These are phyloP conservation scores for Carassius carassius DNA, from an alignment of 2,113 vertebrate genomes.

Conservation along the genomic window DNA sequence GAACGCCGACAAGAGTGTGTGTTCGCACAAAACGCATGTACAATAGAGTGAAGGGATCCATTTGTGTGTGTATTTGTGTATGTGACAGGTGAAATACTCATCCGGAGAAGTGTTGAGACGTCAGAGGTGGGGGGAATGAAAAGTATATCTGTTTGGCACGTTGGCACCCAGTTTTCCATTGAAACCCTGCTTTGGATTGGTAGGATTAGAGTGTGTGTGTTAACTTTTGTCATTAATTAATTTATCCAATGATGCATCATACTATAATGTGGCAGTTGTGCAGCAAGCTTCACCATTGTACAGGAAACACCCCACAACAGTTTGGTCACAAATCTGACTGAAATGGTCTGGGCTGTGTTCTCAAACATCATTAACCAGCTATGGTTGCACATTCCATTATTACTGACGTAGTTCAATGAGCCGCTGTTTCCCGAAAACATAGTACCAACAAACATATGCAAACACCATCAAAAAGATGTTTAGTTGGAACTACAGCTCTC, in stretches of 20 bases:
- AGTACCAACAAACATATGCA: not conserved
- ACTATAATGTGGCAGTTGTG: too few relatives aligned
- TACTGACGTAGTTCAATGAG: not conserved
- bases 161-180: slow-evolving; percentile 12
- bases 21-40: slow-evolving; percentile 68
- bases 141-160: slow-evolving; percentile 19
- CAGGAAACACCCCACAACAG: too few relatives aligned
- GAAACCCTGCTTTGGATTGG: not conserved
- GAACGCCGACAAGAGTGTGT: slow-evolving; percentile 38
- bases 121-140: not conserved
- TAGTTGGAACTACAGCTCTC: not conserved
- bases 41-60: slow-evolving; percentile 72
- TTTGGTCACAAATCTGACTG: too few relatives aligned
- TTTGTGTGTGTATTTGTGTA: slow-evolving; percentile 63
- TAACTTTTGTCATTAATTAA: too few relatives aligned
- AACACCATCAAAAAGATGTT: not conserved
- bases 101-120: slow-evolving; percentile 66
- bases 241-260: too few relatives aligned
- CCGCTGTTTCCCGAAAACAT: not conserved
- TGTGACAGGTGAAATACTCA: slow-evolving; percentile 72
- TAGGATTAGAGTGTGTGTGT: slow-evolving; percentile 35
- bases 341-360: too few relatives aligned
- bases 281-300: too few relatives aligned
- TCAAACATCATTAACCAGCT: not conserved
- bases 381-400: not conserved